Evolutionary conservation across 92 coral and sea anemone genomes (phyloP).

Genomic region (Diadumene lineata): DNA sequence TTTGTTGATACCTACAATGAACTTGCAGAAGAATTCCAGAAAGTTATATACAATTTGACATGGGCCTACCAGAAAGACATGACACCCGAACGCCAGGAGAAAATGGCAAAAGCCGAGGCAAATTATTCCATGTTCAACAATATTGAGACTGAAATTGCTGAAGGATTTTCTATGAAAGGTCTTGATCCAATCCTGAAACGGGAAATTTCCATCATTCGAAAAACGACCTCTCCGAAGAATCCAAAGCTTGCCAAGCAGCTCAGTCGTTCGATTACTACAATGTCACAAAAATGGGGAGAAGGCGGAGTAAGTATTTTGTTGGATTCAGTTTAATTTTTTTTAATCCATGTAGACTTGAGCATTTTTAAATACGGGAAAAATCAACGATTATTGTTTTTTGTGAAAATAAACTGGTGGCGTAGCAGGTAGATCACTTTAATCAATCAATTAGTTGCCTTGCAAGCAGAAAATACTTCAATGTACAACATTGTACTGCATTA

Average conservation of each 20-base stretch:
- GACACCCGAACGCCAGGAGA: slow-evolving; percentile 6
- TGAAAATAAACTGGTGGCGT: slow-evolving; percentile 1
- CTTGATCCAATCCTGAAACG: slow-evolving; percentile 1
- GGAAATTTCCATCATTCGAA: slow-evolving; percentile 17
- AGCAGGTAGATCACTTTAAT: slow-evolving; percentile 1
- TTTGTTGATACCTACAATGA: slow-evolving; percentile 8
- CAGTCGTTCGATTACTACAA: slow-evolving; percentile 16
- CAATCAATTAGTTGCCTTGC: too few relatives aligned
- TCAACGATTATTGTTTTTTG: background rate
- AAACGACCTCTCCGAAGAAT: slow-evolving; percentile 13
- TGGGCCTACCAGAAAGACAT: slow-evolving; percentile 35
- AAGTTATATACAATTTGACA: slow-evolving; percentile 5
- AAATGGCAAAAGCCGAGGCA: slow-evolving; percentile 10
- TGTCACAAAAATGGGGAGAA: slow-evolving; percentile 25
- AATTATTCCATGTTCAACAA: slow-evolving; percentile 12
- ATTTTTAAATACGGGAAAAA: background rate
- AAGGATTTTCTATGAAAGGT: background rate
- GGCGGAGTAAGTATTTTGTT: slow-evolving; percentile 10
- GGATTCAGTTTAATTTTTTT: too few relatives aligned
- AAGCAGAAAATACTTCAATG: too few relatives aligned
- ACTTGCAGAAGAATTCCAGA: slow-evolving; percentile 17
- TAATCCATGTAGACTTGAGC: background rate
- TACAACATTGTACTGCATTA: too few relatives aligned
- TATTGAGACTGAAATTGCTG: slow-evolving; percentile 3
- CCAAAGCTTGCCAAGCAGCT: background rate